Conservation (phyloP, 2,797 vertebrate genomes). For the Pseudomugil tenellus region DNA sequence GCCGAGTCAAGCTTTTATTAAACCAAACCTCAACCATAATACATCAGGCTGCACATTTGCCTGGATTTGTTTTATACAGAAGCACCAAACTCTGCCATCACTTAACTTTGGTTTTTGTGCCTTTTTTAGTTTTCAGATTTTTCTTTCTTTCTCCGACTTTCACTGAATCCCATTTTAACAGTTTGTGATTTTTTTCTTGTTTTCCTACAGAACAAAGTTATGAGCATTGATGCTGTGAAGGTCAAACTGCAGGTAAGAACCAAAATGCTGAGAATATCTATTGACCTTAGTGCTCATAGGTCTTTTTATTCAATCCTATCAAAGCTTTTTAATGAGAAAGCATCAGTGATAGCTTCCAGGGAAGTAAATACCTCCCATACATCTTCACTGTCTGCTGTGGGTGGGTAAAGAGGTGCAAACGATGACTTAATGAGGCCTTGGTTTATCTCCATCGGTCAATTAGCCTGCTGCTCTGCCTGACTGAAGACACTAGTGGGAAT, state of each 20-base stretch:
- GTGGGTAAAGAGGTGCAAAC: conserved; percentile 17
- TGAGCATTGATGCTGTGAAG: conserved; percentile 74
- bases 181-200: background rate
- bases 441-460: conserved; percentile 69
- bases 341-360: conserved; percentile 11
- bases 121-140: background rate
- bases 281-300: background rate
- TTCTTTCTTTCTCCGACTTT: background rate
- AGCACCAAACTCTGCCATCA: background rate
- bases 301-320: background rate
- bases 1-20: conserved; percentile 26
- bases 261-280: background rate
- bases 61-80: conserved; percentile 11
- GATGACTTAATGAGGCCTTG: conserved; percentile 60
- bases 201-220: conserved; percentile 79
- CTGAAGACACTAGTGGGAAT: conserved; percentile 47
- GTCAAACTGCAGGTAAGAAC: conserved; percentile 78
- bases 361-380: conserved; percentile 14
- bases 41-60: background rate
- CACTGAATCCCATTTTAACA: background rate
- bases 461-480: conserved; percentile 49
- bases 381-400: conserved; percentile 37
- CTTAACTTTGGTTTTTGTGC: background rate
- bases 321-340: conserved; percentile 20
- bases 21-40: conserved; percentile 3